Conservation (phyloP, 2,888 invertebrate species). For the Mongoloraphidia duomilia region DNA sequence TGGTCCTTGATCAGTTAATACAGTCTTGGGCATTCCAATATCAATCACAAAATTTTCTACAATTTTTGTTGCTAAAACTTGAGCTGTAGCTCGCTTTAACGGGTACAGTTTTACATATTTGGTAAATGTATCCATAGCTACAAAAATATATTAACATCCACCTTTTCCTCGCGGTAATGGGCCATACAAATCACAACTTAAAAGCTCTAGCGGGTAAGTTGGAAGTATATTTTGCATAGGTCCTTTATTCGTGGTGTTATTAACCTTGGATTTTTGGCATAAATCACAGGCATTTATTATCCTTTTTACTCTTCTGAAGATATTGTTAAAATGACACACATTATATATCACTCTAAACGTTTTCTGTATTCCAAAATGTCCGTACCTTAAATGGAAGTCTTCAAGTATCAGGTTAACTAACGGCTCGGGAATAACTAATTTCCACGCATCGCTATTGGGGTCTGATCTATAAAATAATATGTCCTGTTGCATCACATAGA, state of each 20-base stretch:
- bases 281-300: conserved; percentile 9
- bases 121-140: conserved; percentile 15
- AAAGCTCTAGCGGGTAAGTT: conserved; percentile 10
- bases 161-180: conserved; percentile 12
- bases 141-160: conserved; percentile 14
- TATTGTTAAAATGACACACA: neutral
- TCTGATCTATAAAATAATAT: too few relatives aligned
- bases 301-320: neutral
- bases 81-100: conserved; percentile 12
- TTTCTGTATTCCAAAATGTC: conserved; percentile 9
- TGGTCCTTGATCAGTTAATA: conserved; percentile 14
- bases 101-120: conserved; percentile 16
- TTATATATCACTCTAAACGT: conserved; percentile 1
- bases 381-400: too few relatives aligned
- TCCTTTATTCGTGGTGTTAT: neutral
- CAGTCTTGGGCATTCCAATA: neutral
- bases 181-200: conserved; percentile 13
- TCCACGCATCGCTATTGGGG: too few relatives aligned
- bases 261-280: conserved; percentile 11
- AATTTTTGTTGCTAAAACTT: conserved; percentile 7
- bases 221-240: conserved; percentile 7
- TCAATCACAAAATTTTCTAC: conserved; percentile 10
- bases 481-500: too few relatives aligned
- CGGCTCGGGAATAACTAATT: too few relatives aligned
- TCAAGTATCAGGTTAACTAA: too few relatives aligned